Conservation (phyloP, 2,797 vertebrate species). For the Channallabes apus region DNA sequence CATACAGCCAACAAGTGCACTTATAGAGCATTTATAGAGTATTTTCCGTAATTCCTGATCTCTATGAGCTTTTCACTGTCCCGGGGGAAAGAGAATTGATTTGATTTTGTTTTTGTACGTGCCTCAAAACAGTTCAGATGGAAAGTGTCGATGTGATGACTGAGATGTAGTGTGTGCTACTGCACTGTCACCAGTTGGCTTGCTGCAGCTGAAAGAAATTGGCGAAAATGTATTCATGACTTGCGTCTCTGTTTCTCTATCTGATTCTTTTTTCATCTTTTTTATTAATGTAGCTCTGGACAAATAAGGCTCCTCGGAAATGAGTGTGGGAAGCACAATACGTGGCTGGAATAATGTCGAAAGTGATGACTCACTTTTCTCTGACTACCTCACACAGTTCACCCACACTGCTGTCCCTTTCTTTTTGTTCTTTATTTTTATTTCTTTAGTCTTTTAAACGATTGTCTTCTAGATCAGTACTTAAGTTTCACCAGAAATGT, state of each 20-base stretch:
- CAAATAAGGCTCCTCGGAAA: conserved; percentile 41
- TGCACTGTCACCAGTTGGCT: not conserved
- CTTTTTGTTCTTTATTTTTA: not conserved
- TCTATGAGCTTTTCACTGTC: conserved; percentile 9
- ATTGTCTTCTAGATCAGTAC: not conserved
- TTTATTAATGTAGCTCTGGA: conserved; percentile 21
- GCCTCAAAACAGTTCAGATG: conserved; percentile 1
- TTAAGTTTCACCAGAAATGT: conserved; percentile 24
- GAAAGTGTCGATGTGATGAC: not conserved
- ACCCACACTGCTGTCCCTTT: not conserved
- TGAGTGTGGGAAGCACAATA: conserved; percentile 20
- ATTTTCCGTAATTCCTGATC: conserved; percentile 11
- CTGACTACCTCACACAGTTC: conserved; percentile 13
- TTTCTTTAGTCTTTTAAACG: conserved; percentile 3
- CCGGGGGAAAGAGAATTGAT: conserved; percentile 23
- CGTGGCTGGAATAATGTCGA: conserved; percentile 36
- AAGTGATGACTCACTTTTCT: conserved; percentile 48
- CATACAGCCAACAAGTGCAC: conserved; percentile 13
- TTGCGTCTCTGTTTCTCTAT: conserved; percentile 26
- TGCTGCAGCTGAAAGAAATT: not conserved
- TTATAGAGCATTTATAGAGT: conserved; percentile 1
- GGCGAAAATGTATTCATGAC: conserved; percentile 21
- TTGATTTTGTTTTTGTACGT: conserved; percentile 25
- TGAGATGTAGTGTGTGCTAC: not conserved
- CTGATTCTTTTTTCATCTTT: conserved; percentile 12